Percentiles rank a stretch among this genome's conserved stretches.
phyloP scores from a whole-genome alignment of 2,113 vertebrate genomes.

The Accipiter cooperii region DNA sequence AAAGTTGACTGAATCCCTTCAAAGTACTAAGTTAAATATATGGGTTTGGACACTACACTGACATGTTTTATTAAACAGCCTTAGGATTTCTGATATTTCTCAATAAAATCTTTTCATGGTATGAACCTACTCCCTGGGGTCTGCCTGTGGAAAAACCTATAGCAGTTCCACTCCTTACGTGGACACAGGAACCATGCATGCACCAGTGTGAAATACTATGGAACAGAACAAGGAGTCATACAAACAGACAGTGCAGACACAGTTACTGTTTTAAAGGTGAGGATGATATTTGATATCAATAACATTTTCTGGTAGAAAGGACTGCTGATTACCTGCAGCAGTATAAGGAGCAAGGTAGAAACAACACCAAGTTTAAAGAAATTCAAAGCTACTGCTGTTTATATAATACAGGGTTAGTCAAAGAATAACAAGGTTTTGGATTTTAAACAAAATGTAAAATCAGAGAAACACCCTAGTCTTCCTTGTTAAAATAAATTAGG shows the following conservation, averaged over 20 bases:
- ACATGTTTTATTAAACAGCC: not conserved
- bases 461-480: not conserved
- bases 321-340: not conserved
- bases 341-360: not conserved
- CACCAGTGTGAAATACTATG: not conserved
- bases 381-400: not conserved
- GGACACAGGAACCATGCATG: not conserved
- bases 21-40: not conserved
- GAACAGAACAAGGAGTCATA: not conserved
- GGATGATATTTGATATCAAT: not conserved
- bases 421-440: not conserved
- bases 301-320: not conserved
- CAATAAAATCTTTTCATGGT: not conserved
- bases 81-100: not conserved
- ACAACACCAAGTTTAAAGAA: not conserved
- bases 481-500: not conserved
- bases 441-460: not conserved
- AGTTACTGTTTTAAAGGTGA: not conserved
- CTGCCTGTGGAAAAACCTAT: not conserved
- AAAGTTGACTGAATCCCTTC: not conserved
- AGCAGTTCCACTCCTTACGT: not conserved
- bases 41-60: not conserved
- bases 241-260: not conserved
- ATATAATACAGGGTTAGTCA: not conserved
- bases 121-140: not conserved